phyloP scores from a whole-genome alignment of 2,113 vertebrate species.

The Micronisus gabar region DNA sequence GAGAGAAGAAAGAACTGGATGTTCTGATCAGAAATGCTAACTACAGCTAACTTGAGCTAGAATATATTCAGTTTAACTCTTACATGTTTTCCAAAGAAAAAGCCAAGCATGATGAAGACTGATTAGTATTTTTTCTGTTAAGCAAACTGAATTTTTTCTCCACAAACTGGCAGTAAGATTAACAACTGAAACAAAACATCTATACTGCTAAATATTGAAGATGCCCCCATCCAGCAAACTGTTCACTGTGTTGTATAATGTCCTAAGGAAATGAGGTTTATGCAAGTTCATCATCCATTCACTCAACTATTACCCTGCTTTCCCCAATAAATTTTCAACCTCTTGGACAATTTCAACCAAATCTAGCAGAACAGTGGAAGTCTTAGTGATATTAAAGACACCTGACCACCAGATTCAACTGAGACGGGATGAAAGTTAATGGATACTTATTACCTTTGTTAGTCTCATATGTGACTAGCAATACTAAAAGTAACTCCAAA shows the following conservation, averaged over 20 bases:
- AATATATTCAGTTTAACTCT: constrained; percentile 4
- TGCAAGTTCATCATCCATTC: background rate
- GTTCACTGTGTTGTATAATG: background rate
- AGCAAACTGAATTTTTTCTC: background rate
- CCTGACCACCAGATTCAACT: background rate
- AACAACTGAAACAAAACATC: background rate
- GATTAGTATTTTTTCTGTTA: background rate
- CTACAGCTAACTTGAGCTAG: background rate
- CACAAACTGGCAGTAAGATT: background rate
- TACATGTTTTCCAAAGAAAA: constrained; percentile 1
- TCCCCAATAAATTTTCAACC: background rate
- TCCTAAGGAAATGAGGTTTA: background rate
- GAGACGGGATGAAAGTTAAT: background rate
- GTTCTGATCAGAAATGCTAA: constrained; percentile 57
- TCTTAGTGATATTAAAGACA: background rate
- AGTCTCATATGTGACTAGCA: background rate
- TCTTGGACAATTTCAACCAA: background rate
- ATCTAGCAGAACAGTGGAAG: background rate
- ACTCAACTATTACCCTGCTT: background rate
- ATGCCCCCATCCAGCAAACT: background rate
- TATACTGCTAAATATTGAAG: background rate
- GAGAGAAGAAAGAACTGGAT: constrained; percentile 55
- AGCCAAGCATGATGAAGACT: background rate
- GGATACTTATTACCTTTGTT: background rate
- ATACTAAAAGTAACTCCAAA: background rate